Evolutionary conservation across 2,888 invertebrate species (phyloP), one percentile per base, ranked within the genome.

Genomic region (Pseudanteris insignis): DNA sequence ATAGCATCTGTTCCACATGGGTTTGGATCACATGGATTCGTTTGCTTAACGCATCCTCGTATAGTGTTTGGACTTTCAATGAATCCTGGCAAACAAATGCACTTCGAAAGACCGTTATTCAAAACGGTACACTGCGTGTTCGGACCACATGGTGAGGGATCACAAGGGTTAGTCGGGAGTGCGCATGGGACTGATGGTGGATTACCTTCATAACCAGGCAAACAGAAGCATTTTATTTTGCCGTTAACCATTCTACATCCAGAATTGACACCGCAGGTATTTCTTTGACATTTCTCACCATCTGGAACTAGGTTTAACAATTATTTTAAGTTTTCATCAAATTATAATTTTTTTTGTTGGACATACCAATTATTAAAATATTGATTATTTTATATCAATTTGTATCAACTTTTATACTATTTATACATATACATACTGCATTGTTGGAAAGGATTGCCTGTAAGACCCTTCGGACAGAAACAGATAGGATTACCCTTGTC

Each of bases 31-130:
- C 94, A 94, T 4, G 89, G 89, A 77, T 92, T 91, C 51, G 86
- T 83, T 59, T 88, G 86, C 76, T 90, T 89, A 3, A 91, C 82
- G 69, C 94, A 94, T 30, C 93, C 94, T 73, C 92, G 84, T 29
- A 94, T 88, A 0, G 94, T 94, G 72, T 94, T 93, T 0, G 92
- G 92, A 77, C 90, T 92, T 81, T 92, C 94, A 25, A 92, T 85
- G 76, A 87, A 92, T 10, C 92, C 92, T 33, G 88, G 85, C 53
- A 91, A 81, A 73, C 94, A 95, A 12, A 92, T 92, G 73, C 95
- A 95, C 81, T 92, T 92, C 0, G 93, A 88, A 75, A 91, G 90
- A 43, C 92, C 92, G 67, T 91, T 92, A 43, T 84, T 82, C 41
- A 92, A 81, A 38, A 90, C 83, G 1, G 89, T 84, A 71, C 94